Percentiles rank a stretch among this genome's conserved stretches.
phyloP scores from a whole-genome alignment of 2,888 invertebrate genomes.

The Hirudinaria manillensis region DNA sequence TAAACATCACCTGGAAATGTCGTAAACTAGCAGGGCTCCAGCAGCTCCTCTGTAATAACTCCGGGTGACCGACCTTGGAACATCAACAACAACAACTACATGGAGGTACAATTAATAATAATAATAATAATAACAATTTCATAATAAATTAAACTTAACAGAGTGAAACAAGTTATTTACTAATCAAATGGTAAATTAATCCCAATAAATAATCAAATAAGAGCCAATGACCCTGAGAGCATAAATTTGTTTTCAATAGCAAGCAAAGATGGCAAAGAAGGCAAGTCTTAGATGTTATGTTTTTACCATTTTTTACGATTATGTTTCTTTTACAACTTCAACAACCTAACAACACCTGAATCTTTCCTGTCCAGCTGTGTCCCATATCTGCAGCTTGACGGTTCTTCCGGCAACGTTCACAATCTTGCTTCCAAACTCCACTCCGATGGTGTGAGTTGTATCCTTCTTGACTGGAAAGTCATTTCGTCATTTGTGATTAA shows the following conservation, averaged over 20 bases:
- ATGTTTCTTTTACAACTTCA: too few relatives aligned
- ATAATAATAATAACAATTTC: neutral
- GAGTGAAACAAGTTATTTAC: too few relatives aligned
- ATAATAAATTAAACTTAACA: neutral
- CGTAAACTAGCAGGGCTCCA: conserved; percentile 35
- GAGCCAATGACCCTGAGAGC: too few relatives aligned
- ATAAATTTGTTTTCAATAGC: too few relatives aligned
- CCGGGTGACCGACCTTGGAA: conserved; percentile 34
- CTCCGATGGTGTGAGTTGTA: conserved; percentile 76
- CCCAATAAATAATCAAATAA: too few relatives aligned
- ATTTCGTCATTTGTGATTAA: neutral
- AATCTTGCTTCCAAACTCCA: conserved; percentile 80
- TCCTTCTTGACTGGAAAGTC: conserved; percentile 68
- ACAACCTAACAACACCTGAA: conserved; percentile 49
- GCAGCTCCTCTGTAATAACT: conserved; percentile 37
- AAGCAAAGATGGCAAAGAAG: too few relatives aligned
- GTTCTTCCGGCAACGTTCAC: conserved; percentile 75
- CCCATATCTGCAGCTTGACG: conserved; percentile 67
- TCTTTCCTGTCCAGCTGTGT: conserved; percentile 54
- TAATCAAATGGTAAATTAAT: too few relatives aligned
- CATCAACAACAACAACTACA: neutral
- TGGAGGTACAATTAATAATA: neutral
- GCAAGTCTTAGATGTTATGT: too few relatives aligned
- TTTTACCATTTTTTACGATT: too few relatives aligned
- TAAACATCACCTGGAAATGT: conserved; percentile 33